Base-by-base conservation (phyloP, 2,888 invertebrate species). In the Copidosoma aretas region DNA sequence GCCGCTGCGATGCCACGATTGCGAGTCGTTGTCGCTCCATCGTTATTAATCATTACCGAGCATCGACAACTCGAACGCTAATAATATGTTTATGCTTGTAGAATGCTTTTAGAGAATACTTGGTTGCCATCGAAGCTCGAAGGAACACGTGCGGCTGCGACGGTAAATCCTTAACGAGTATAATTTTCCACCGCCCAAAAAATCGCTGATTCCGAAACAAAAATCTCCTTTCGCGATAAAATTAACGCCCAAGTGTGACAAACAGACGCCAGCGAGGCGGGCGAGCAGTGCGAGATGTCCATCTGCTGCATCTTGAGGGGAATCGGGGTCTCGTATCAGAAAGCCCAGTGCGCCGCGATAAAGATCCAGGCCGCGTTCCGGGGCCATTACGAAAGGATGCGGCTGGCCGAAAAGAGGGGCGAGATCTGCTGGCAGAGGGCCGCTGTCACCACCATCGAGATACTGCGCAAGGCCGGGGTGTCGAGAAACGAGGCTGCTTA, bases 361-460 rank as follows among this genome's bases (percentile, higher is more conserved):
- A 75, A 79, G 65, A 82, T 82, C 74, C 82, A 82, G 81, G 68
- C 73, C 17, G 77, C 81, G 5, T 82, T 82, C 67, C 78, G 80
- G 14, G 75, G 76, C 1, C 81, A 82, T 71, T 79, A 78, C 71
- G 75, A 81, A 52, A 75, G 73, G 66, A 77, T 81, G 77, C 56
- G 73, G 10, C 52, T 76, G 46, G 73, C 73, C 32, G 79, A 82
- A 68, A 67, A 75, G n/a, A 73, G 71, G 22, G 80, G 79, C 10
- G 77, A 79, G 65, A 68, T 80, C 58, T 77, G 78, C 39, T 82
- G 82, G 82, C 79, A 81, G 67, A 75, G 74, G 68, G 79, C 82
- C 2, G 74, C 77, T n/a, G 61, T 64, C 10, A 80, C 75, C 21
- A 82, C 82, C 0, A 60, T 80, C 61, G 70, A 78, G n/a, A 80